These are phyloP conservation scores for Rhinolophus ferrumequinum DNA, from an alignment of 2,113 vertebrate species.

Conservation along the genomic window DNA sequence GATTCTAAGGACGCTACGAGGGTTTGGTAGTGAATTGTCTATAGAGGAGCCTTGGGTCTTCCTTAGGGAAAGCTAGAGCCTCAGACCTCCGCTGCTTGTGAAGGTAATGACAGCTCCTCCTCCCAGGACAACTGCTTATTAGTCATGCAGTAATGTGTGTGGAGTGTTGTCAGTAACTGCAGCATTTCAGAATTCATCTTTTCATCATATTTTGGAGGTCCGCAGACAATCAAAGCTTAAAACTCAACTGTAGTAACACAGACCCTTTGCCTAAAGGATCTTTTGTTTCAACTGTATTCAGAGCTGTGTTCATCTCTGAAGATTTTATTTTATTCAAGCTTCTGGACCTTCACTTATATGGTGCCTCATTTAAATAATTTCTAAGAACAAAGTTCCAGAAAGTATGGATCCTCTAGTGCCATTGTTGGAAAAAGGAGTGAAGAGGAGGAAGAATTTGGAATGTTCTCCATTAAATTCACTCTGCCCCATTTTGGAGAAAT, in stretches of 20 bases:
- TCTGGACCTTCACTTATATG: not conserved
- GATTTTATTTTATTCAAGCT: not conserved
- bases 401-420: not conserved
- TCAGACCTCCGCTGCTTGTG: not conserved
- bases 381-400: not conserved
- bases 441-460: not conserved
- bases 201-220: not conserved
- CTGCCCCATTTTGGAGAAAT: not conserved
- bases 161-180: too few species aligned
- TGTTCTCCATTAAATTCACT: not conserved
- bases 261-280: not conserved
- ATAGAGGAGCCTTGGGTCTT: not conserved
- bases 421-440: not conserved
- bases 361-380: not conserved
- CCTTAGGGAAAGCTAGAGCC: not conserved
- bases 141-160: fast-evolving
- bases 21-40: not conserved
- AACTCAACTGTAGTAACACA: not conserved
- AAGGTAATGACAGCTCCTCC: not conserved
- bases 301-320: not conserved
- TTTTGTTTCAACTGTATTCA: not conserved
- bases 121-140: fast-evolving
- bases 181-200: not conserved
- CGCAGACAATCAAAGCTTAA: not conserved
- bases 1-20: not conserved